Conservation (phyloP, 2,113 vertebrate species). For the Gambusia holbrooki region DNA sequence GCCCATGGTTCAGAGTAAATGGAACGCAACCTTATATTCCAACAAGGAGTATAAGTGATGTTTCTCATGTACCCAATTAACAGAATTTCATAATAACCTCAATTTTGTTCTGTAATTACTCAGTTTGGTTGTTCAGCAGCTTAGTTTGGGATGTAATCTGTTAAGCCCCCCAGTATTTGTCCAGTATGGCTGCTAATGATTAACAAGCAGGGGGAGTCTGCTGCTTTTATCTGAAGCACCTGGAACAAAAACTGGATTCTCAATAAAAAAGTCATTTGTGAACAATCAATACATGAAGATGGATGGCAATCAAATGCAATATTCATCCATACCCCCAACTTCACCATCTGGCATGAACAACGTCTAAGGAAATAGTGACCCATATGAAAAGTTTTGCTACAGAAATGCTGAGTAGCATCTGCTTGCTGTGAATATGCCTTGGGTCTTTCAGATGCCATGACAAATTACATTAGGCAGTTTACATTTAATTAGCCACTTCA, state of each 20-base stretch:
- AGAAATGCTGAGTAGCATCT: constrained; percentile 83
- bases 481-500: constrained; percentile 83
- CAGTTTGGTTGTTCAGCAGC: neutral
- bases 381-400: constrained; percentile 75
- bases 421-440: constrained; percentile 75
- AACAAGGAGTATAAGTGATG: no score
- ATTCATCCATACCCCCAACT: constrained; percentile 45
- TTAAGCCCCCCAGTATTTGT: constrained; percentile 2
- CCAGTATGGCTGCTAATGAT: constrained; percentile 23
- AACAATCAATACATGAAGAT: constrained; percentile 53
- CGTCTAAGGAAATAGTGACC: constrained; percentile 76
- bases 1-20: neutral
- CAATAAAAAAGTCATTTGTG: constrained; percentile 48
- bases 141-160: constrained; percentile 1
- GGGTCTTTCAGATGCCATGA: constrained; percentile 80
- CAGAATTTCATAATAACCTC: neutral
- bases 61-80: neutral
- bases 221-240: constrained; percentile 38
- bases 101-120: neutral
- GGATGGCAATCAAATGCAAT: constrained; percentile 63
- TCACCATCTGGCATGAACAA: constrained; percentile 74
- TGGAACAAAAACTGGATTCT: constrained; percentile 34
- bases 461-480: constrained; percentile 81
- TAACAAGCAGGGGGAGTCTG: constrained; percentile 29
- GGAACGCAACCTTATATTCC: neutral